Conservation (phyloP, 2,888 invertebrate genomes). For the Rhorus exstirpatorius region DNA sequence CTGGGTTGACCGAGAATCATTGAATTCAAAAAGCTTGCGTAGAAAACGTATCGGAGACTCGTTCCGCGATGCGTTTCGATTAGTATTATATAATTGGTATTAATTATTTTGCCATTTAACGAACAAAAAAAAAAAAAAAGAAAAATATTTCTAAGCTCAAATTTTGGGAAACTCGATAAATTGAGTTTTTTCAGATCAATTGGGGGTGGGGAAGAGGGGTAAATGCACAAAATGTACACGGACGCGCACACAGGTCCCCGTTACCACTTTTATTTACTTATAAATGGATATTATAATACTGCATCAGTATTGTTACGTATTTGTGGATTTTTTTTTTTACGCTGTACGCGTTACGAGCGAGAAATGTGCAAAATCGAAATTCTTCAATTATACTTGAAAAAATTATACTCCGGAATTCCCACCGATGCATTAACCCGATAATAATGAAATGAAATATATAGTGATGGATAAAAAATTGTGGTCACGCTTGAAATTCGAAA, state of each 20-base stretch:
- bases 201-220: no score
- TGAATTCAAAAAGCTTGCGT: background rate
- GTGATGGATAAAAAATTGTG: no score
- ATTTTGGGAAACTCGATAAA: background rate
- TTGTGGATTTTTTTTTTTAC: conserved; percentile 25
- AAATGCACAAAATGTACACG: conserved; percentile 6
- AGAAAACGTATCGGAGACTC: background rate
- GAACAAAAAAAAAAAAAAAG: background rate
- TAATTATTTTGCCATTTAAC: no score
- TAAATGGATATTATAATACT: conserved; percentile 32
- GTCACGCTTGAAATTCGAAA: no score
- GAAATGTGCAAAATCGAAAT: conserved; percentile 18
- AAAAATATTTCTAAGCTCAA: background rate
- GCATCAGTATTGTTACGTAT: conserved; percentile 63
- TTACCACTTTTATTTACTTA: conserved; percentile 27
- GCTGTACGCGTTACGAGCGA: background rate
- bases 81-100: background rate
- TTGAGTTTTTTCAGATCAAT: background rate
- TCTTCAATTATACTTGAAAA: conserved; percentile 9
- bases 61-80: no score
- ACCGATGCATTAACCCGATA: no score
- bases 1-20: conserved; percentile 3
- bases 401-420: background rate
- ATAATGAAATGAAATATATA: no score
- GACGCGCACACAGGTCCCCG: conserved; percentile 15